Evolutionary conservation across 2,113 vertebrate species (phyloP).

Genomic region (Bubo scandiacus): DNA sequence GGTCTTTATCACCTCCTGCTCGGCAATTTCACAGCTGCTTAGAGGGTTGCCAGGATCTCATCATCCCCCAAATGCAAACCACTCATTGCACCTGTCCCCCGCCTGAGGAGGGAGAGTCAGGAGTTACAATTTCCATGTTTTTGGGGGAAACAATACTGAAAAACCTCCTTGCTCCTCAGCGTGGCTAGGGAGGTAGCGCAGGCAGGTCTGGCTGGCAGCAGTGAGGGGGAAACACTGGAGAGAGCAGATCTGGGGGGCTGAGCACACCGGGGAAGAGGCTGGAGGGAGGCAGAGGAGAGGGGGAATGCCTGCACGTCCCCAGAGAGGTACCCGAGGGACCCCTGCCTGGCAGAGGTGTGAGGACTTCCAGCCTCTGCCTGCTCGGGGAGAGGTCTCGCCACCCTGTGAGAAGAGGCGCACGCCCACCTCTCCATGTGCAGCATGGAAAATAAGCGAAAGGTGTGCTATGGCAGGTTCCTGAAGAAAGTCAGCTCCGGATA

Average conservation of each 20-base stretch:
- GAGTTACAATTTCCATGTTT: not conserved
- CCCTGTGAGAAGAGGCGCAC: not conserved
- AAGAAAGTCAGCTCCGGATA: not conserved
- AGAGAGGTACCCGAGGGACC: not conserved
- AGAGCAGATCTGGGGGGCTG: not conserved
- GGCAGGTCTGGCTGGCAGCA: not conserved
- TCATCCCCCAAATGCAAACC: not conserved
- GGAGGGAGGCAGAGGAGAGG: not conserved
- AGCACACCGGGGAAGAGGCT: not conserved
- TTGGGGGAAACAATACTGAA: not conserved
- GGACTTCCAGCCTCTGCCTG: accelerated
- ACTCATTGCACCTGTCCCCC: not conserved
- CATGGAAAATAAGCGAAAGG: not conserved
- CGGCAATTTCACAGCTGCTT: not conserved
- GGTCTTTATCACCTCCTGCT: not conserved
- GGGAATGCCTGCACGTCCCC: not conserved
- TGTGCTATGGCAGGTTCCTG: accelerated
- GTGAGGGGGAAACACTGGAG: not conserved
- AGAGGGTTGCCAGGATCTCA: not conserved
- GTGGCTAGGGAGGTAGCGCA: not conserved
- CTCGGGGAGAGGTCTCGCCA: not conserved
- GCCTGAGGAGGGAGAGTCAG: not conserved
- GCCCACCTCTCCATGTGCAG: not conserved
- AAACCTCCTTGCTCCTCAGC: conserved; percentile 23
- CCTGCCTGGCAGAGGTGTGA: not conserved